phyloP scores from a whole-genome alignment of 2,113 vertebrate species.

The Xiphorhynchus elegans region DNA sequence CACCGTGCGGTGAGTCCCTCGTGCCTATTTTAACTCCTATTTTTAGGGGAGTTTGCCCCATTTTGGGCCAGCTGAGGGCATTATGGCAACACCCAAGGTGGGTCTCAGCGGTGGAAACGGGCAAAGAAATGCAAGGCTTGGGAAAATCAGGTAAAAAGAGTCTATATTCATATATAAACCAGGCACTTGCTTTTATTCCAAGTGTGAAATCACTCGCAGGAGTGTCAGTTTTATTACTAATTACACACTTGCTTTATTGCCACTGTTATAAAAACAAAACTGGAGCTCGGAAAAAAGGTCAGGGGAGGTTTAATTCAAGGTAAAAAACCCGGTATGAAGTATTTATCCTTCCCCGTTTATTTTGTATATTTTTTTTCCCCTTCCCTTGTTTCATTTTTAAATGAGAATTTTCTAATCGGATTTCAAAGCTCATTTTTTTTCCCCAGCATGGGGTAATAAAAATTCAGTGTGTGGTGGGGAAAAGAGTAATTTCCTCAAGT shows the following conservation, averaged over 20 bases:
- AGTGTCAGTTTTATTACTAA: constrained; percentile 67
- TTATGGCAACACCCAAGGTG: accelerated
- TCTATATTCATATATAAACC: not conserved
- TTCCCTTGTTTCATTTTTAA: not conserved
- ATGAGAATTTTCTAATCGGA: not conserved
- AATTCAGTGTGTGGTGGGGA: not conserved
- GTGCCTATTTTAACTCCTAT: accelerated
- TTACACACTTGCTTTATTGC: constrained; percentile 65
- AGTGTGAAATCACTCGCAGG: constrained; percentile 46
- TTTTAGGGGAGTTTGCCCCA: not conserved
- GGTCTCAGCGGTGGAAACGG: not conserved
- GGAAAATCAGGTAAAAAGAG: not conserved
- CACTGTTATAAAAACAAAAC: constrained; percentile 45
- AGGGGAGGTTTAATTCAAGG: constrained; percentile 59
- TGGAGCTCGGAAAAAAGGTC: constrained; percentile 29
- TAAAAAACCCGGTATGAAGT: constrained; percentile 12
- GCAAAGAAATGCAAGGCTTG: not conserved
- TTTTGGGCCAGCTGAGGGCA: not conserved
- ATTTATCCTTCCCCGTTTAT: not conserved
- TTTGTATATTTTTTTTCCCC: not conserved
- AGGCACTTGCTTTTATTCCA: not conserved
- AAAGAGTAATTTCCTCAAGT: accelerated
- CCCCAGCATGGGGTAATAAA: accelerated
- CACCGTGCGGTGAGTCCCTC: constrained; percentile 85
- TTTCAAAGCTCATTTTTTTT: not conserved